phyloP scores from a whole-genome alignment of 1,140 invertebrate species.

The Drosophila bipectinata region DNA sequence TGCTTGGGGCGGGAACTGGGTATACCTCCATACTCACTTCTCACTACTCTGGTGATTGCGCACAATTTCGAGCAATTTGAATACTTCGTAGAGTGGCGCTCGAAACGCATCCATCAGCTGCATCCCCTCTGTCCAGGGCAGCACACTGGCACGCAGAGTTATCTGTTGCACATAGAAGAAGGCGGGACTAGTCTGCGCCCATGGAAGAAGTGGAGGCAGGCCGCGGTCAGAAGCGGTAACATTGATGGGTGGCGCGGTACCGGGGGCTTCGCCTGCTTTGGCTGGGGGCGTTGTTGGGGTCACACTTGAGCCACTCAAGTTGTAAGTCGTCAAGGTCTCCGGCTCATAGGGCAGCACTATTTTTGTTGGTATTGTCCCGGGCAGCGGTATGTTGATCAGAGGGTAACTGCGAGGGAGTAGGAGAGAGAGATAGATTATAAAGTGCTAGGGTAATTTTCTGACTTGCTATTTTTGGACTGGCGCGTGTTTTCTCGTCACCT shows the following conservation, averaged over 20 bases:
- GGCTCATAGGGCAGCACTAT: slow-evolving; percentile 79
- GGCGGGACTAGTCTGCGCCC: slow-evolving; percentile 85
- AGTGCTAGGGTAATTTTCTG: slow-evolving; percentile 18
- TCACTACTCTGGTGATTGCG: slow-evolving; percentile 92
- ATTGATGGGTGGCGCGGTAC: slow-evolving; percentile 33
- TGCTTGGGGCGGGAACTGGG: slow-evolving; percentile 8
- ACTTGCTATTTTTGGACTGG: slow-evolving; percentile 36
- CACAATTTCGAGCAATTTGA: slow-evolving; percentile 93
- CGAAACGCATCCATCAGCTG: slow-evolving; percentile 94
- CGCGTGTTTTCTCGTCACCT: slow-evolving; percentile 41
- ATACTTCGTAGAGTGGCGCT: slow-evolving; percentile 93
- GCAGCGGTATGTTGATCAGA: slow-evolving; percentile 83
- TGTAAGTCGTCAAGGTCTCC: slow-evolving; percentile 15
- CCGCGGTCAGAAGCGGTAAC: slow-evolving; percentile 30
- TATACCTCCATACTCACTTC: slow-evolving; percentile 85
- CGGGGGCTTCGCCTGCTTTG: slow-evolving; percentile 6
- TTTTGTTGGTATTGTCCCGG: slow-evolving; percentile 83
- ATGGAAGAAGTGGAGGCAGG: slow-evolving; percentile 77
- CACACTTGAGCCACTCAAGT: slow-evolving; percentile 38
- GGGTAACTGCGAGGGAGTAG: slow-evolving; percentile 78
- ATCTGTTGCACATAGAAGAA: slow-evolving; percentile 94
- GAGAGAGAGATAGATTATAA: slow-evolving; percentile 54
- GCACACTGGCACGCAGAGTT: slow-evolving; percentile 88
- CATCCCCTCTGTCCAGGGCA: slow-evolving; percentile 93
- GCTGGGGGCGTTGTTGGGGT: neutral